phyloP scores from a whole-genome alignment of 2,888 invertebrate species.

The Mycogona germanica region DNA sequence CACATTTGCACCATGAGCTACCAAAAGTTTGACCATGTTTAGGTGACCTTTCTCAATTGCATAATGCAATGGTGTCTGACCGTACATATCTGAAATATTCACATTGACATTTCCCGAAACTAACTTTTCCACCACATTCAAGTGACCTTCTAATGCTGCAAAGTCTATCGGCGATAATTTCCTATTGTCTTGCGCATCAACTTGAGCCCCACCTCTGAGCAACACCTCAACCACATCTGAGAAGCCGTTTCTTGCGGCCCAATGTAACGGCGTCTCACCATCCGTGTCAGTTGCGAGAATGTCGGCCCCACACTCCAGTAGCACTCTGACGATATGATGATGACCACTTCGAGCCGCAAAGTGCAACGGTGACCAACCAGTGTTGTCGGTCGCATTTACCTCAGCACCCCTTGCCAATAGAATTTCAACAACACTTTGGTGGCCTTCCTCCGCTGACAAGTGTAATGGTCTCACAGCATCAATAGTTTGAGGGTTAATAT shows the following conservation, averaged over 20 bases:
- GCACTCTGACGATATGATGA: neutral
- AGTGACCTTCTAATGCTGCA: too few relatives aligned
- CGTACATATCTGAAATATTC: too few relatives aligned
- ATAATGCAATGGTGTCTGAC: too few relatives aligned
- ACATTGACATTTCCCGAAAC: too few relatives aligned
- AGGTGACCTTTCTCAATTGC: too few relatives aligned
- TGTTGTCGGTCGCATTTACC: neutral
- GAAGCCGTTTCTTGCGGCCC: neutral
- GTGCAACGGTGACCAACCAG: neutral
- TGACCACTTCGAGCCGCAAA: slow-evolving; percentile 25
- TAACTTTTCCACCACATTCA: too few relatives aligned
- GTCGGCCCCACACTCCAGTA: neutral
- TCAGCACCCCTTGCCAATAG: neutral
- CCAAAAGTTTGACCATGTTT: too few relatives aligned
- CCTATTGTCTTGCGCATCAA: too few relatives aligned
- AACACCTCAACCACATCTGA: neutral
- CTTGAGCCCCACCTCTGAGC: too few relatives aligned
- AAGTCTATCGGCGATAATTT: too few relatives aligned
- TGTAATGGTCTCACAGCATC: neutral
- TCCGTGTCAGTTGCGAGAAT: neutral
- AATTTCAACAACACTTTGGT: neutral
- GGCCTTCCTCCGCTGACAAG: neutral
- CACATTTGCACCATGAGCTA: too few relatives aligned
- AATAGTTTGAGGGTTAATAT: neutral
- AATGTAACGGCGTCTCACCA: neutral